Base-by-base conservation (phyloP, 2,797 vertebrate species). In the Chelon labrosus region DNA sequence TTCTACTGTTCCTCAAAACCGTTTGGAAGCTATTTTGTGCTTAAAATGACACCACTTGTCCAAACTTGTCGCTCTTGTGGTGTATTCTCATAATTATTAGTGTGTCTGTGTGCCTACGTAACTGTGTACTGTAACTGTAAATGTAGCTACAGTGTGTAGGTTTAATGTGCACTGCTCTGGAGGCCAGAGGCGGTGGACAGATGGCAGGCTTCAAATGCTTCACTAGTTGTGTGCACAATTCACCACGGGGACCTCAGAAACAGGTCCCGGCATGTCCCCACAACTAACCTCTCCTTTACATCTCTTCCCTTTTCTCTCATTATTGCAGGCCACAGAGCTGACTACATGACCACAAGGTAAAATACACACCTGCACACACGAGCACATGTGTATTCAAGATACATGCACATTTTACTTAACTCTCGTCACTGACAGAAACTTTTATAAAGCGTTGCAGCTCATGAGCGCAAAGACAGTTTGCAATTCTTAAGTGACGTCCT, bases 321-420 rank as follows among this genome's bases (percentile, higher is more conserved):
- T 22, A 25, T 58, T 70, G 20, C 91, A 99, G 98, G 98, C 93
- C 96, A 99, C 89, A 95, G 96, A 93, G 96, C 96, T 84, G 97
- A 99, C 90, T 98, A 98, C 92, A 97, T 99, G 96, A 99, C 97
- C 82, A 99, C 97, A 87, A 99, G 98, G 98, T 99, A 97, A 93
- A 62, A 60, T 22, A 54, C 76, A 71, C 53, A 47, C 55, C 27
- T 14, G 17, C 16, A 47, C 44, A n/a, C 16, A 47, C 16, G 12
- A 1, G 10, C 39, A 13, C 64, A 61, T 25, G 52, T 63, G n/a
- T 61, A 51, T 66, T 67, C n/a, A 14, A 55, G 35, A 65, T 11
- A n/a, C 57, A 54, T 38, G 58, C 20, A 5, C 54, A 70, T 9
- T 46, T 31, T 22, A n/a, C 11, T 56, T 56, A 6, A 12, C 16